Percentiles rank a stretch among this genome's conserved stretches.
These are phyloP conservation scores for Lottia gigantea DNA, from an alignment of 2,888 invertebrate genomes.

Conservation along the genomic window DNA sequence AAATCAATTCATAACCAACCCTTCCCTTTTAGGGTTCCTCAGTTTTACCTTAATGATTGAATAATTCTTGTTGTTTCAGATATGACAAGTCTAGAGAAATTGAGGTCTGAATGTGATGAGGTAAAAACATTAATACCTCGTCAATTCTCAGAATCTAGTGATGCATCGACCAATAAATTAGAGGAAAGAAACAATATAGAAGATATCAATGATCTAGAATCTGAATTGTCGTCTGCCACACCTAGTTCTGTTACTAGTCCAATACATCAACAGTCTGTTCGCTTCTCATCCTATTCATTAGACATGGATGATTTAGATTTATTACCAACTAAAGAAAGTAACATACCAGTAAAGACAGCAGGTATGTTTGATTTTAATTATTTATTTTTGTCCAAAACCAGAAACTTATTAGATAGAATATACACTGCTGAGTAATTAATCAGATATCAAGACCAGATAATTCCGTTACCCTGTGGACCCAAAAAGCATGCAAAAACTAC, in stretches of 20 bases:
- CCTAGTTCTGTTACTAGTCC: slow-evolving; percentile 1
- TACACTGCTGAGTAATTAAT: too few relatives aligned
- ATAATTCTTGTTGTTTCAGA: slow-evolving; percentile 32
- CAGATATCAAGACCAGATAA: too few relatives aligned
- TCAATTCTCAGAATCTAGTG: slow-evolving; percentile 43
- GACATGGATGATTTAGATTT: slow-evolving; percentile 50
- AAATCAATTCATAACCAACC: too few relatives aligned
- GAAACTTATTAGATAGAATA: too few relatives aligned
- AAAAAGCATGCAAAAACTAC: too few relatives aligned
- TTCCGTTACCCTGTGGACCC: too few relatives aligned
- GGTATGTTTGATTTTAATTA: too few relatives aligned
- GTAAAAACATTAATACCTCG: slow-evolving; percentile 58
- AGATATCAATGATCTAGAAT: slow-evolving; percentile 24
- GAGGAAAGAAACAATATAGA: slow-evolving; percentile 24
- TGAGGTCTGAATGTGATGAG: slow-evolving; percentile 61
- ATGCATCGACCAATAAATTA: slow-evolving; percentile 29
- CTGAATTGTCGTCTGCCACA: slow-evolving; percentile 20
- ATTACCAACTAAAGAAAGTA: slow-evolving; percentile 53
- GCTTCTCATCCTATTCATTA: slow-evolving; percentile 22
- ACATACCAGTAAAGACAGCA: not conserved
- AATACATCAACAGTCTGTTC: slow-evolving; percentile 17
- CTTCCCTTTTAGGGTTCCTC: too few relatives aligned
- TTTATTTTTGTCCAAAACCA: too few relatives aligned
- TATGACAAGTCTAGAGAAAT: slow-evolving; percentile 52
- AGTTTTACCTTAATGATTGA: too few relatives aligned